These are phyloP conservation scores for Virgularia gustaviana DNA, from an alignment of 92 coral and sea anemone species.

Conservation along the genomic window DNA sequence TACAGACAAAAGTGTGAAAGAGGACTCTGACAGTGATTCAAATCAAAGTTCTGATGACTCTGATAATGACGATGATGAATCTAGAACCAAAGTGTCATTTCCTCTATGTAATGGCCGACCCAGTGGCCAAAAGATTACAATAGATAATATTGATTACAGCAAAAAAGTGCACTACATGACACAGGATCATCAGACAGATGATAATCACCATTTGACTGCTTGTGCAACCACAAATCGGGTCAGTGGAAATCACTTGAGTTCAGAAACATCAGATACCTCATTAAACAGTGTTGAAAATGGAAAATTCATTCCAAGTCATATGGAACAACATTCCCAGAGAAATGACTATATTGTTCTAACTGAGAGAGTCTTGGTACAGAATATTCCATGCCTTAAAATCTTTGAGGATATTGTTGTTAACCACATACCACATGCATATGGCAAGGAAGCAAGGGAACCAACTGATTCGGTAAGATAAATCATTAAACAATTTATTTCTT, in stretches of 20 bases:
- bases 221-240: slow-evolving; percentile 59
- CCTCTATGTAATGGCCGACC: neutral
- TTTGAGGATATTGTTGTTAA: neutral
- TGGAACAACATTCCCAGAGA: slow-evolving; percentile 23
- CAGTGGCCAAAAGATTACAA: slow-evolving; percentile 2
- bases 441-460: slow-evolving; percentile 12
- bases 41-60: too few relatives aligned
- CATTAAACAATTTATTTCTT: neutral
- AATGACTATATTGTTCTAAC: slow-evolving; percentile 55
- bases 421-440: slow-evolving; percentile 7
- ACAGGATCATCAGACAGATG: slow-evolving; percentile 49
- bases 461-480: slow-evolving; percentile 4
- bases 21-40: too few relatives aligned
- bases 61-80: neutral
- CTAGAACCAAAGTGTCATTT: neutral
- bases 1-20: too few relatives aligned
- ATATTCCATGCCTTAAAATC: neutral
- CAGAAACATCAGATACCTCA: slow-evolving; percentile 27
- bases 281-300: slow-evolving; percentile 60
- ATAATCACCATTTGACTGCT: slow-evolving; percentile 53
- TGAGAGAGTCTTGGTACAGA: slow-evolving; percentile 44
- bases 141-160: slow-evolving; percentile 5
- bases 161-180: slow-evolving; percentile 48
- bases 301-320: slow-evolving; percentile 45
- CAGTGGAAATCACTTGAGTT: slow-evolving; percentile 50